A percentile compares a stretch with the other conserved stretches of the same genome.
phyloP scores from a whole-genome alignment of 1,140 invertebrate species.

The Aphelinus atriplicis region DNA sequence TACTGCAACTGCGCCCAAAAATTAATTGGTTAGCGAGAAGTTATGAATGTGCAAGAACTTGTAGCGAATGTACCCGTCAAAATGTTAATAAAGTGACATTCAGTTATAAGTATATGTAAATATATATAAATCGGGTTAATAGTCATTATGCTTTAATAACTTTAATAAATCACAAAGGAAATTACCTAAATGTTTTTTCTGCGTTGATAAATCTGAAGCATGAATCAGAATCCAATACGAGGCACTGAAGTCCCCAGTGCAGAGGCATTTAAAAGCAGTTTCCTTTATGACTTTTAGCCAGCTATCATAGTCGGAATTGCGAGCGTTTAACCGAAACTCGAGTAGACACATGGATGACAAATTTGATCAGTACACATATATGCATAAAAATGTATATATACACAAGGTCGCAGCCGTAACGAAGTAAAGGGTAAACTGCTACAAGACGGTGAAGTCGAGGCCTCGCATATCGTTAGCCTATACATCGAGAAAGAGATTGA shows the following conservation, averaged over 20 bases:
- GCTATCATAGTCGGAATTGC: slow-evolving; percentile 6
- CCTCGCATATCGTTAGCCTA: slow-evolving; percentile 20
- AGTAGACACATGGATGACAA: no score
- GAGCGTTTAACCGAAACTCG: no score
- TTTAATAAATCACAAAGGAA: slow-evolving; percentile 43
- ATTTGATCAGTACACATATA: neutral
- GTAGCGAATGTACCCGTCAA: no score
- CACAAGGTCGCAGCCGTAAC: neutral
- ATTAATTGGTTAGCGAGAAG: no score
- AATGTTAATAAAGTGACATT: slow-evolving; percentile 22
- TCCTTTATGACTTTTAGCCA: slow-evolving; percentile 44
- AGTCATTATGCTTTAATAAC: slow-evolving; percentile 31
- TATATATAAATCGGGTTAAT: slow-evolving; percentile 23
- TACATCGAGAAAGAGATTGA: slow-evolving; percentile 37
- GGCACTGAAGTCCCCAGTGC: slow-evolving; percentile 41
- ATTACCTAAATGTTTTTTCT: slow-evolving; percentile 39
- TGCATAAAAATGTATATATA: slow-evolving; percentile 9
- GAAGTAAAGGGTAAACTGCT: slow-evolving; percentile 41
- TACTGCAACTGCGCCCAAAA: no score
- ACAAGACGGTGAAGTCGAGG: slow-evolving; percentile 28
- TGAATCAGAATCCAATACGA: slow-evolving; percentile 42
- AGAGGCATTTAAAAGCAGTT: slow-evolving; percentile 39
- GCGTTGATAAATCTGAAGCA: slow-evolving; percentile 40
- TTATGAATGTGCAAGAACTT: no score
- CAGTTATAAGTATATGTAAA: neutral